Conservation (phyloP, 2,888 invertebrate species). For the Mayetiola destructor region DNA sequence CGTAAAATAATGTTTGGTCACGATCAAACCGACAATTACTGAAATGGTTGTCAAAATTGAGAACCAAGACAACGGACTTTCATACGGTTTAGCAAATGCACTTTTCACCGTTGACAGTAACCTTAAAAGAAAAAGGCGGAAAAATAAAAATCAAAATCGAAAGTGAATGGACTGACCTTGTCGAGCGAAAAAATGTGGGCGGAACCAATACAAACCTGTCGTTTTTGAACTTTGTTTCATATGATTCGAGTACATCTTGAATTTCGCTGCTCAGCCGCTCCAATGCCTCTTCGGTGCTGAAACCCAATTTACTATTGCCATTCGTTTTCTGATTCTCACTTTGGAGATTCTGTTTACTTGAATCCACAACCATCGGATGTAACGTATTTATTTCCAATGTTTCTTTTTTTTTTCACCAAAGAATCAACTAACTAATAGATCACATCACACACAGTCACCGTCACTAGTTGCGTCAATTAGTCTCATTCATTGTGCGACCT, state of each 20-base stretch:
- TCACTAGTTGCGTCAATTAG: too few species aligned
- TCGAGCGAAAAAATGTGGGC: constrained; percentile 36
- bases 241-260: constrained; percentile 44
- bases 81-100: constrained; percentile 32
- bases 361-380: constrained; percentile 3
- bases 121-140: constrained; percentile 22
- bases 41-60: constrained; percentile 43
- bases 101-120: constrained; percentile 26
- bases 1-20: constrained; percentile 32
- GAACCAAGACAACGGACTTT: constrained; percentile 53
- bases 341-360: background rate
- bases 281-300: constrained; percentile 53
- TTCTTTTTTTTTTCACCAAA: background rate
- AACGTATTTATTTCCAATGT: too few species aligned
- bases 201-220: constrained; percentile 33
- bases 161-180: constrained; percentile 36
- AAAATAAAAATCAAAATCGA: constrained; percentile 30
- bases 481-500: too few species aligned
- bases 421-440: too few species aligned
- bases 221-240: constrained; percentile 44
- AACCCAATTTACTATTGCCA: constrained; percentile 34
- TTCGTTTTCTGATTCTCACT: background rate
- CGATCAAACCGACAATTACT: constrained; percentile 39
- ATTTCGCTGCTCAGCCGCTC: constrained; percentile 56
- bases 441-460: too few species aligned